Conservation (phyloP, 2,888 invertebrate species). For the Tenodera sinensis region DNA sequence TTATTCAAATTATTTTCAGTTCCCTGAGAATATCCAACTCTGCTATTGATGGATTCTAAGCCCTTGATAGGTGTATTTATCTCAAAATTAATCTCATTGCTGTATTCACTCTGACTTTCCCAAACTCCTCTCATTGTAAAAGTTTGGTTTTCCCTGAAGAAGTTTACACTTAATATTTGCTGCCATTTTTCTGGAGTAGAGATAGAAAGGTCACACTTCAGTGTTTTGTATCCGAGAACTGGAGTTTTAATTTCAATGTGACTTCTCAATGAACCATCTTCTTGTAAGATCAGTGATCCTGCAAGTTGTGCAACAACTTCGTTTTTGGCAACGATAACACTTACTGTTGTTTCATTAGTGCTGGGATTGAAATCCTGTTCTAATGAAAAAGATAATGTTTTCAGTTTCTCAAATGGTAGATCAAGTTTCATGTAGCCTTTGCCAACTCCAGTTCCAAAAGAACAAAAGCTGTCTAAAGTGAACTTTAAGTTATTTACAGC, state of each 20-base stretch:
- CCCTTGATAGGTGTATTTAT: background rate
- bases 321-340: background rate
- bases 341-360: background rate
- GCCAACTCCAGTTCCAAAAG: background rate
- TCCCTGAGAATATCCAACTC: background rate
- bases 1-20: background rate
- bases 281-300: background rate
- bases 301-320: background rate
- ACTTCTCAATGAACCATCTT: constrained; percentile 3
- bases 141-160: background rate
- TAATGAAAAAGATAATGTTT: constrained; percentile 15
- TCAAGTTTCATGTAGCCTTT: constrained; percentile 15
- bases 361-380: constrained; percentile 3
- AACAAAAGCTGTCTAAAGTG: background rate
- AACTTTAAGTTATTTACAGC: background rate
- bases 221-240: constrained; percentile 24
- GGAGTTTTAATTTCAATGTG: constrained; percentile 17
- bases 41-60: background rate
- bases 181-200: background rate
- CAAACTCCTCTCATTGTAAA: background rate
- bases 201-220: background rate
- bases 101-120: background rate
- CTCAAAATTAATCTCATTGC: background rate
- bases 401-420: constrained; percentile 27
- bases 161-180: background rate